A percentile compares a stretch with the other conserved stretches of the same genome.
Evolutionary conservation across 2,113 vertebrate species (phyloP).

Genomic region (Ctenodactylus gundi): DNA sequence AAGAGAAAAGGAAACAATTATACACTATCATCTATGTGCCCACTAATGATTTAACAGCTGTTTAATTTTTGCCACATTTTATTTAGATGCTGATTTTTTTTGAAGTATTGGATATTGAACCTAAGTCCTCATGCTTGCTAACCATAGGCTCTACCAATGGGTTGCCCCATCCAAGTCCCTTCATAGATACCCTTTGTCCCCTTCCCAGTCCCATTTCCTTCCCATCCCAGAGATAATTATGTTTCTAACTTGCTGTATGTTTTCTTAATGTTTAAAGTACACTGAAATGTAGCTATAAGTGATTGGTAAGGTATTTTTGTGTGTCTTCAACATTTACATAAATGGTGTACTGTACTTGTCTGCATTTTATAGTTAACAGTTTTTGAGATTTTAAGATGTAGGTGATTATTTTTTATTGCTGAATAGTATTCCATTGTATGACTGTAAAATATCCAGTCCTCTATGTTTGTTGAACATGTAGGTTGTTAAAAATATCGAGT

Average conservation of each 20-base stretch:
- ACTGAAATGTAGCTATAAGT: background rate
- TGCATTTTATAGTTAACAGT: background rate
- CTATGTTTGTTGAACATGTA: background rate
- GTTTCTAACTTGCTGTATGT: slow-evolving; percentile 34
- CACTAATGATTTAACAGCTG: slow-evolving; percentile 4
- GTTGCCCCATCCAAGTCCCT: background rate
- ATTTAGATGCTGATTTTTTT: background rate
- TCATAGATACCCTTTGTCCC: background rate
- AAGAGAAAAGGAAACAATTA: background rate
- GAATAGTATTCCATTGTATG: background rate
- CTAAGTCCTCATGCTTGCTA: background rate
- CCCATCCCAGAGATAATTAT: background rate
- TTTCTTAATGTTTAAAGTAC: slow-evolving; percentile 23
- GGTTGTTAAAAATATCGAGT: background rate
- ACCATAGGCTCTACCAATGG: background rate
- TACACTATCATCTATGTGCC: background rate
- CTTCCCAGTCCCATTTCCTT: slow-evolving; percentile 15
- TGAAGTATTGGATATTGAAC: background rate
- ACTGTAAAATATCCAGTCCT: background rate
- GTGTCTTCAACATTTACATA: slow-evolving; percentile 13
- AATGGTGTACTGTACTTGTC: background rate
- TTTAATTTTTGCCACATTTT: slow-evolving; percentile 38
- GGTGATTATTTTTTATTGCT: slow-evolving; percentile 23
- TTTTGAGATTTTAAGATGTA: slow-evolving; percentile 33
- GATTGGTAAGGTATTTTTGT: slow-evolving; percentile 16